Evolutionary conservation across 1,140 invertebrate species (phyloP), one percentile per base, ranked within the genome.

Genomic region (Scaptodrosophila lebanonensis): DNA sequence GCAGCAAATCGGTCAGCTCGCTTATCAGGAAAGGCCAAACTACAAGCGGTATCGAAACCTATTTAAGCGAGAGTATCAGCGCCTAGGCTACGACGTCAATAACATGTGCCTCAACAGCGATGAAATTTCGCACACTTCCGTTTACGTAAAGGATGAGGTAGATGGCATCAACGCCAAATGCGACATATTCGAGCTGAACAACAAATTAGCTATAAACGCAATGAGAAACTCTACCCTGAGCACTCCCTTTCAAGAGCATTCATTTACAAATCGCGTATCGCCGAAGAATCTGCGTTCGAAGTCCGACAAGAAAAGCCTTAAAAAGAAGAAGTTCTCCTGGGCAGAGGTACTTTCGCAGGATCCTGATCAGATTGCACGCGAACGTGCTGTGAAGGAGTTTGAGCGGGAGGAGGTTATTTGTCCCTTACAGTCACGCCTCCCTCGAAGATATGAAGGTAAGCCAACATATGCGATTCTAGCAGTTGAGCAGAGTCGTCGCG

Each of bases 31-130:
- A 50, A 88, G 89, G 66, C 91, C 91, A 1, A 89, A 91, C 67
- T 92, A 92, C 71, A 87, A 88, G n/a, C 90, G 88, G 39, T 91
- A 90, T 58, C 89, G 88, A 62, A 89, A 83, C 57, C 79, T 92
- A 20, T 91, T 92, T 51, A 88, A 84, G 54, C 88, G 88, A 32
- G 90, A 91, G 64, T 86, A 91, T 27, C 72, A 88, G 13, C 89
- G 89, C 57, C 88, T 89, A 61, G 89, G 89, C 66, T 84, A 87
- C 35, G 77, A 88, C 29, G 87, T 89, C 35, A 87, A 84, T 35
- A 87, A 88, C 12, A 83, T 91, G 56, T 87, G 84, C 43, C 69
- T 92, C 44, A 89, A 90, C 68, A 82, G 84, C 32, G 49, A 73
- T 25, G 84, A 87, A 39, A 71, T 87, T 11, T 29, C 44, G 3